Conservation (phyloP, 1,140 invertebrate species). For the Drosophila ohnishii region DNA sequence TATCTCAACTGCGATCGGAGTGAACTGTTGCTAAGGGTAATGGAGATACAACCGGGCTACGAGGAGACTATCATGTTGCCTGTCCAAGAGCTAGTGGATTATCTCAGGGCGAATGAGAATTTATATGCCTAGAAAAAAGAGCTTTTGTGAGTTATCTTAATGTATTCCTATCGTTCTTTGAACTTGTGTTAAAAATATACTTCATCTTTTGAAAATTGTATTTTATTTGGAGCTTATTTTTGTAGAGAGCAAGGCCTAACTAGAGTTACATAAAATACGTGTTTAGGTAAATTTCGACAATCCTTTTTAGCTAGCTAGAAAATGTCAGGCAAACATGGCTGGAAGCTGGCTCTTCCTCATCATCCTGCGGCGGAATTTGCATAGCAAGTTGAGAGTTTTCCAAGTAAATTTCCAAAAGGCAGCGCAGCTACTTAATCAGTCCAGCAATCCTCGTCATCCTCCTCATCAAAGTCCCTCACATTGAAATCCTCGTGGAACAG, state of each 20-base stretch:
- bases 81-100: constrained; percentile 61
- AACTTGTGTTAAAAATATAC: background rate
- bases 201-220: constrained; percentile 11
- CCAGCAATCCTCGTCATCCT: constrained; percentile 74
- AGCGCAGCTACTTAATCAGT: constrained; percentile 64
- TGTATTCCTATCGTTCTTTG: background rate
- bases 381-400: constrained; percentile 37
- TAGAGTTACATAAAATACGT: constrained; percentile 44
- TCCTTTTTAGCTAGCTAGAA: constrained; percentile 45
- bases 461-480: constrained; percentile 73
- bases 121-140: constrained; percentile 4
- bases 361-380: constrained; percentile 7
- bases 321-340: constrained; percentile 43
- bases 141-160: background rate
- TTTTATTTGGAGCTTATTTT: constrained; percentile 41
- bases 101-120: constrained; percentile 42
- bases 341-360: constrained; percentile 16
- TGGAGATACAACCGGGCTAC: constrained; percentile 64
- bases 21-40: constrained; percentile 62
- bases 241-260: constrained; percentile 44
- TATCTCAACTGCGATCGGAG: constrained; percentile 69
- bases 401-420: constrained; percentile 12
- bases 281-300: constrained; percentile 36
- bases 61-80: constrained; percentile 60
- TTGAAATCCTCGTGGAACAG: constrained; percentile 81